phyloP scores from a whole-genome alignment of 2,113 vertebrate species.

The Dasyurus viverrinus region DNA sequence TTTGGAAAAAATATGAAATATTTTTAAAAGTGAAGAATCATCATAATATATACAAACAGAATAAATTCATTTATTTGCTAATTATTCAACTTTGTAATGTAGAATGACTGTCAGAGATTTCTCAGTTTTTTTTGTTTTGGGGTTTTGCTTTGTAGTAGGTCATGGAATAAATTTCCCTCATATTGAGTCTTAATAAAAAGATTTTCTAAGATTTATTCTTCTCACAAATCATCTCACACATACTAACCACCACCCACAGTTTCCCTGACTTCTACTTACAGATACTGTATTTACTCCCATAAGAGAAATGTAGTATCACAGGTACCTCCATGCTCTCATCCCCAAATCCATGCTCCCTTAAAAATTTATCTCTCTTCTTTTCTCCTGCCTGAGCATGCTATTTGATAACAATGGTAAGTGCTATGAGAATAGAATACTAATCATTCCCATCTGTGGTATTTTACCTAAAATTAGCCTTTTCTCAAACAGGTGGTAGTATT shows the following conservation, averaged over 20 bases:
- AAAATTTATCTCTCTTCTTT: not conserved
- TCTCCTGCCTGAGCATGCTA: slow-evolving; percentile 38
- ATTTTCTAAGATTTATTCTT: not conserved
- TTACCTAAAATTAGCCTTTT: slow-evolving; percentile 42
- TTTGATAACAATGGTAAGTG: slow-evolving; percentile 62
- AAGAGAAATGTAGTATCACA: slow-evolving; percentile 38
- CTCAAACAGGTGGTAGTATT: not conserved
- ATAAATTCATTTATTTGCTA: not conserved
- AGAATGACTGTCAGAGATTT: not conserved
- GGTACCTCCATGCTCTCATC: slow-evolving; percentile 38
- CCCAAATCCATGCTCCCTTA: slow-evolving; percentile 23
- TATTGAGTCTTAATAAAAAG: slow-evolving; percentile 9
- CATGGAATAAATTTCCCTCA: not conserved
- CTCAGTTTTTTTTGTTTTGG: not conserved
- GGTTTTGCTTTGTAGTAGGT: not conserved
- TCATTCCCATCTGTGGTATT: slow-evolving; percentile 21
- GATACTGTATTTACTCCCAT: slow-evolving; percentile 42
- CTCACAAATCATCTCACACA: slow-evolving; percentile 16
- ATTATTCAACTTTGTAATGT: not conserved
- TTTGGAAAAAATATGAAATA: not conserved
- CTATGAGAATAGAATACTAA: not conserved
- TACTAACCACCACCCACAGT: slow-evolving; percentile 57
- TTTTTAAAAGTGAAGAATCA: too few relatives aligned
- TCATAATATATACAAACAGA: not conserved
- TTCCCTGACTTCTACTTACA: slow-evolving; percentile 56